These are phyloP conservation scores for Drosophila ustulata DNA, from an alignment of 2,888 invertebrate genomes.

Conservation along the genomic window DNA sequence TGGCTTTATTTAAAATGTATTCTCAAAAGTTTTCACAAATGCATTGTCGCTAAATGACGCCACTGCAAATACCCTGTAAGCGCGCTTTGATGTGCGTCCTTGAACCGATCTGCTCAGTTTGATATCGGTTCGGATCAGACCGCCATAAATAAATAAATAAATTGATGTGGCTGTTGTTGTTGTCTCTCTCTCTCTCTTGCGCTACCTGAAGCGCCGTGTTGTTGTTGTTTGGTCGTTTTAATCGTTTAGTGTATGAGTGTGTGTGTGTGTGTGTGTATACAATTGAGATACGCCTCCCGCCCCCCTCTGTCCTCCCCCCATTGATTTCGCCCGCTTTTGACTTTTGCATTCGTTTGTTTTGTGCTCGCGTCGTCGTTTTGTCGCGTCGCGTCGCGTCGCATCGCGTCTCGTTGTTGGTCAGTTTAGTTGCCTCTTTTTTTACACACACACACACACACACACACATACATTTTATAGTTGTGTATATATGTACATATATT, in stretches of 20 bases:
- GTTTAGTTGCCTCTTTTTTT: slow-evolving; percentile 25
- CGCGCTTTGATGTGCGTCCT: no score
- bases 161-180: neutral
- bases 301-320: no score
- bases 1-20: no score
- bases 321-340: slow-evolving; percentile 29
- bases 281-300: slow-evolving; percentile 31
- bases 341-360: slow-evolving; percentile 63
- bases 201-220: slow-evolving; percentile 9
- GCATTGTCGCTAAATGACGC: no score
- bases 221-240: slow-evolving; percentile 36
- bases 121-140: neutral
- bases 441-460: neutral
- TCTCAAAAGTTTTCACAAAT: no score
- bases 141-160: slow-evolving; percentile 7
- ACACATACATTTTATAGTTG: neutral
- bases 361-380: slow-evolving; percentile 51
- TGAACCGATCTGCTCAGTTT: neutral
- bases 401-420: slow-evolving; percentile 46
- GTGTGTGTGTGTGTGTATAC: neutral
- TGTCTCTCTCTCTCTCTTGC: neutral
- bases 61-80: no score
- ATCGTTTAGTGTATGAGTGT: slow-evolving; percentile 1
- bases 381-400: slow-evolving; percentile 40
- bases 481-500: neutral